A percentile compares a stretch with the other conserved stretches of the same genome.
Evolutionary conservation across 2,797 vertebrate genomes (phyloP).

Genomic region (Onychomys leucogaster): DNA sequence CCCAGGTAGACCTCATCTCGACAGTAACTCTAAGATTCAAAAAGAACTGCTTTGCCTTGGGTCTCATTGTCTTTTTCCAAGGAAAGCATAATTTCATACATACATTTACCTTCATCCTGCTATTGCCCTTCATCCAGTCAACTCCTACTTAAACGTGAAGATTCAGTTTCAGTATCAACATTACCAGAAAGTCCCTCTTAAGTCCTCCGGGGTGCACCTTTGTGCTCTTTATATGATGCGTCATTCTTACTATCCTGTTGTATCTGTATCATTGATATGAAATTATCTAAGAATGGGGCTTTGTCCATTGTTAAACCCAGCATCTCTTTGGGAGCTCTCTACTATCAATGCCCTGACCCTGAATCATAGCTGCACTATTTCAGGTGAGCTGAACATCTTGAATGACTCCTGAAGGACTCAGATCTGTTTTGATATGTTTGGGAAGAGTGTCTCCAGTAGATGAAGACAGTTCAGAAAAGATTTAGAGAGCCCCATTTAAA

Average conservation of each 20-base stretch:
- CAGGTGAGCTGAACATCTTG: not conserved
- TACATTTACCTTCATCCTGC: not conserved
- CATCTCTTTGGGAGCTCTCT: not conserved
- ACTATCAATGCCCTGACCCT: not conserved
- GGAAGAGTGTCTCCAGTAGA: constrained; percentile 6
- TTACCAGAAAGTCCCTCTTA: not conserved
- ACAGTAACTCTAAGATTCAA: not conserved
- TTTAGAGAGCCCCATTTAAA: constrained; percentile 51
- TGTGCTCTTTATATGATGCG: not conserved
- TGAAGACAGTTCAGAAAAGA: constrained; percentile 43
- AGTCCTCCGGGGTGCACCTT: not conserved
- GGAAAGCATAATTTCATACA: not conserved
- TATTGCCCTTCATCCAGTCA: not conserved
- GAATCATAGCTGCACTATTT: not conserved
- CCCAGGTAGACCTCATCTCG: not conserved
- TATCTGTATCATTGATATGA: not conserved
- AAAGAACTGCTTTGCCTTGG: not conserved
- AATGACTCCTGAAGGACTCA: constrained; percentile 17
- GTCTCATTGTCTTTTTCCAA: not conserved
- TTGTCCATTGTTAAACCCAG: not conserved
- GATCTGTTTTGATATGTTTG: constrained; percentile 5
- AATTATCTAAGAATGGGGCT: constrained; percentile 15
- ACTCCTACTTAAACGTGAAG: not conserved
- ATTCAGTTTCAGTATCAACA: not conserved
- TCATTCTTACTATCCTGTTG: constrained; percentile 39